phyloP scores from a whole-genome alignment of 2,113 vertebrate species.

The Lampris incognitus region DNA sequence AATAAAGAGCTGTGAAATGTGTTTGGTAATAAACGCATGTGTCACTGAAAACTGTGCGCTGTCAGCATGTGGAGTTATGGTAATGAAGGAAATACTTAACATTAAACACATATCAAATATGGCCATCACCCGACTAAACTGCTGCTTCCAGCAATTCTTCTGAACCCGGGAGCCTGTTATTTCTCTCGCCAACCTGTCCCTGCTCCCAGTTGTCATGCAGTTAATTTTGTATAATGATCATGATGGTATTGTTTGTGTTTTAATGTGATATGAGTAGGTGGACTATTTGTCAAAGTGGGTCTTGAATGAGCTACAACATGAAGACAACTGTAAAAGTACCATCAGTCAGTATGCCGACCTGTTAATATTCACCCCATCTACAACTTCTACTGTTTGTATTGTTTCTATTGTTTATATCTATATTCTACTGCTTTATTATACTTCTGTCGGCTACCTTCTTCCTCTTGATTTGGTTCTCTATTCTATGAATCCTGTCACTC shows the following conservation, averaged over 20 bases:
- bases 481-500: not conserved
- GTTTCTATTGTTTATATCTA: not conserved
- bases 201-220: slow-evolving; percentile 82
- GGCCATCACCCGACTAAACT: slow-evolving; percentile 9
- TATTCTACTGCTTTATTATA: not conserved
- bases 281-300: slow-evolving; percentile 10
- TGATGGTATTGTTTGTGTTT: slow-evolving; percentile 22
- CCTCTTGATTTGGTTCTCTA: not conserved
- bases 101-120: slow-evolving; percentile 61
- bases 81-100: slow-evolving; percentile 50
- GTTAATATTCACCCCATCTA: not conserved
- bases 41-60: slow-evolving; percentile 3
- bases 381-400: not conserved
- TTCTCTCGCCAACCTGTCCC: slow-evolving; percentile 79
- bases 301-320: slow-evolving; percentile 32
- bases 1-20: slow-evolving; percentile 60
- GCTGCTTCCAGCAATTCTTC: slow-evolving; percentile 19
- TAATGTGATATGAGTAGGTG: slow-evolving; percentile 23
- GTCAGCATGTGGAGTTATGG: slow-evolving; percentile 55
- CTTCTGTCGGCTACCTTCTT: not conserved
- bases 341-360: not conserved
- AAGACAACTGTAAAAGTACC: slow-evolving; percentile 17
- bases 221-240: slow-evolving; percentile 17
- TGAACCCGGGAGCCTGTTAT: not conserved
- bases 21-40: slow-evolving; percentile 47